Base-by-base conservation (phyloP, 37 sponge, comb jelly and placozoan genomes). In the Bolinopsis microptera region DNA sequence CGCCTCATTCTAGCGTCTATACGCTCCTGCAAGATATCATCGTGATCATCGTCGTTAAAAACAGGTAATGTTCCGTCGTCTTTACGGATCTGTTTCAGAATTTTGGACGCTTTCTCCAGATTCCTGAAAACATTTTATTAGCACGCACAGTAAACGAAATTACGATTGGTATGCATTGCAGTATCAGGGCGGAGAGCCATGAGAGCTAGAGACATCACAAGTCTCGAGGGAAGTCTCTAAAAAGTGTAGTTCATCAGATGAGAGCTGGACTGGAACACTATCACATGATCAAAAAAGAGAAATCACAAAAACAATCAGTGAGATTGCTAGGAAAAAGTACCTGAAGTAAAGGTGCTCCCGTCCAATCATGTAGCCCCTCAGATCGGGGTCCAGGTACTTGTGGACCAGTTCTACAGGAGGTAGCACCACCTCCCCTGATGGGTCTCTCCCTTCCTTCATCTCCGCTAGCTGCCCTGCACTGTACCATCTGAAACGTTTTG, bases 331-430 rank as follows among this genome's bases (percentile, higher is more conserved):
- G n/a, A n/a, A n/a, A n/a, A n/a, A 18, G 30, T 86, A 86, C 90
- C 90, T 86, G 90, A 86, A 86, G 90, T 86, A 86, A 2, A 86
- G 90, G 61, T 41, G 61, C 22, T 86, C 90, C n/a, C 90, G 32
- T 38, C 90, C 90, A 13, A 86, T 41, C 90, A 86, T 86, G 90
- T 86, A 86, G 1, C 90, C 90, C 30, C 90, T 13, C 27, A 86
- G 61, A 1, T 38, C 61, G 8, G 90, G 90, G 61, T 86, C 90
- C 25, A 86, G 61, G 61, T 86, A 86, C 90, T 34, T 38, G 90
- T 86, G 90, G 3, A 86, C 90, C 1, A 86, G 90, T 28, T 35
- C 25, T 3, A 86, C 36, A 1, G 90, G 90, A 24, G 90, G 90
- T 1, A 86, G 90, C 38, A 86, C 61, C 41, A 86, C 90, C n/a